A percentile compares a stretch with the other conserved stretches of the same genome.
Conservation (phyloP, 2,888 invertebrate species). For the Campoplex capitator region DNA sequence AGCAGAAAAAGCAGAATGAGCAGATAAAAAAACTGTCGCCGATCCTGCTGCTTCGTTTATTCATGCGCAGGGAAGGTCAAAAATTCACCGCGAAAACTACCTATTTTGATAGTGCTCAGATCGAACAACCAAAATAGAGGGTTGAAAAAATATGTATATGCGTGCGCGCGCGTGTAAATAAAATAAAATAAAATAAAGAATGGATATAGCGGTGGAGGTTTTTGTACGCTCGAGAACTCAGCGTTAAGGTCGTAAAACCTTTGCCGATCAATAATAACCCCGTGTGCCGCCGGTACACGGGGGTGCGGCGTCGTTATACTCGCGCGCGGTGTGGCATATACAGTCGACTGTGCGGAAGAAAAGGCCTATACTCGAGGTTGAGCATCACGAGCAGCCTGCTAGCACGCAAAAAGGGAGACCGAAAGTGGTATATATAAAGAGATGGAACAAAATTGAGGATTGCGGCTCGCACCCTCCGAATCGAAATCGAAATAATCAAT, state of each 20-base stretch:
- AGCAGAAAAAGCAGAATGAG: no score
- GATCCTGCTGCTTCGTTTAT: not conserved
- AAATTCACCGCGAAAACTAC: conserved; percentile 3
- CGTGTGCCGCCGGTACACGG: conserved; percentile 16
- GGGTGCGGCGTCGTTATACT: conserved; percentile 37
- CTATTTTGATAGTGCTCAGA: conserved; percentile 24
- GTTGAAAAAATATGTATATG: not conserved
- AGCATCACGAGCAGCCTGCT: no score
- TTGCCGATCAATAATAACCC: conserved; percentile 81
- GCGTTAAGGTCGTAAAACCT: conserved; percentile 75
- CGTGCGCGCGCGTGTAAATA: not conserved
- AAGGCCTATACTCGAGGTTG: conserved; percentile 46
- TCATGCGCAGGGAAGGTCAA: not conserved
- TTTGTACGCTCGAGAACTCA: conserved; percentile 70
- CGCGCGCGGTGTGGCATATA: conserved; percentile 6
- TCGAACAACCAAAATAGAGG: not conserved
- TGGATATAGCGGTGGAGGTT: conserved; percentile 12
- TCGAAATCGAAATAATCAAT: conserved; percentile 72
- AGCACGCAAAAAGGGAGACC: conserved; percentile 31
- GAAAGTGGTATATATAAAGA: conserved; percentile 25
- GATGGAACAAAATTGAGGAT: conserved; percentile 53
- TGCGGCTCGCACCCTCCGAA: conserved; percentile 69
- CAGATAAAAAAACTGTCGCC: not conserved
- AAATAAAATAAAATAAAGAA: no score
- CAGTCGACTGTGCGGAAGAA: conserved; percentile 48